Conservation (phyloP, 2,113 vertebrate species). For the Oreotragus oreotragus region DNA sequence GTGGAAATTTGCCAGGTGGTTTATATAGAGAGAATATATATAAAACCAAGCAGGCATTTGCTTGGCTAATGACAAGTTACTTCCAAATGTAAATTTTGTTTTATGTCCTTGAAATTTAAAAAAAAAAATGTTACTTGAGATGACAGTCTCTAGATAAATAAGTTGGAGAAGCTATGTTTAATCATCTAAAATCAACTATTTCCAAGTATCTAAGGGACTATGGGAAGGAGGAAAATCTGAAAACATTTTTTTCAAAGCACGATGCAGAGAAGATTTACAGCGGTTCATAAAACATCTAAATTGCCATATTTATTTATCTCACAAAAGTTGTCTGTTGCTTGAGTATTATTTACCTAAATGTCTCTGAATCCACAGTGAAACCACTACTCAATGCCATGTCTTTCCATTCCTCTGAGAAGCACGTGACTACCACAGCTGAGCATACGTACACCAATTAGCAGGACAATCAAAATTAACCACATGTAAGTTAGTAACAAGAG, state of each 20-base stretch:
- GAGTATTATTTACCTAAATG: conserved; percentile 55
- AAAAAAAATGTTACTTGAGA: conserved; percentile 65
- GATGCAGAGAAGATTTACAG: conserved; percentile 52
- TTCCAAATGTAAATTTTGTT: conserved; percentile 58
- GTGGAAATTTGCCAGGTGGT: neutral
- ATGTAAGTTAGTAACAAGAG: neutral
- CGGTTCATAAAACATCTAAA: conserved; percentile 54
- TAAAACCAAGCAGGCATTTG: neutral
- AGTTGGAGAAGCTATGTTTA: conserved; percentile 18
- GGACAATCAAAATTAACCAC: conserved; percentile 50
- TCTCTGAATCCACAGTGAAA: conserved; percentile 27
- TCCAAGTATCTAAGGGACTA: conserved; percentile 62
- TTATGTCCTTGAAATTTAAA: conserved; percentile 53
- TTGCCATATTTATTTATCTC: conserved; percentile 55
- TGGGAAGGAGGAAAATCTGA: conserved; percentile 68
- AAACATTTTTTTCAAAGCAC: conserved; percentile 59
- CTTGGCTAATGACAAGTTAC: conserved; percentile 49
- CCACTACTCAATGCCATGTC: neutral
- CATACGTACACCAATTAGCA: neutral
- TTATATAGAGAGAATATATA: neutral
- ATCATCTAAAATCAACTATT: conserved; percentile 71
- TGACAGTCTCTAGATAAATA: conserved; percentile 49
- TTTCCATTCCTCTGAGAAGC: conserved; percentile 21
- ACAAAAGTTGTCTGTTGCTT: conserved; percentile 52
- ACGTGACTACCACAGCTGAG: neutral